Evolutionary conservation across 2,888 invertebrate genomes (phyloP).

Genomic region (Elysia crispata): DNA sequence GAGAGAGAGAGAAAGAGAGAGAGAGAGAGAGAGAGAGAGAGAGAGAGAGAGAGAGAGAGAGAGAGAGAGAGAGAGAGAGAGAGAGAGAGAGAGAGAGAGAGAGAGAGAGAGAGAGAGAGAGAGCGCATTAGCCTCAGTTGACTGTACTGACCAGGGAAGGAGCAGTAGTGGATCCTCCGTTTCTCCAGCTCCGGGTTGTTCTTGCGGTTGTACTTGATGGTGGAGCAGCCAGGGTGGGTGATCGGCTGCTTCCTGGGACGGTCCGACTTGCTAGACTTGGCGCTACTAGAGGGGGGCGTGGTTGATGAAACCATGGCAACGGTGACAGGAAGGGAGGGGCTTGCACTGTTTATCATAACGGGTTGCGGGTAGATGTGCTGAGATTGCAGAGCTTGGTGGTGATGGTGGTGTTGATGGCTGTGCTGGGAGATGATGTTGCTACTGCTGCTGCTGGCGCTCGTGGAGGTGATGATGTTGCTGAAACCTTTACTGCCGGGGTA

Average conservation of each 20-base stretch:
- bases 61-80: slow-evolving; percentile 25
- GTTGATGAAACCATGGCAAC: slow-evolving; percentile 44
- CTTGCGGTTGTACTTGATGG: slow-evolving; percentile 90
- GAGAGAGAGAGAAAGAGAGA: background rate
- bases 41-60: background rate
- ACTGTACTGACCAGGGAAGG: slow-evolving; percentile 83
- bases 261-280: slow-evolving; percentile 41
- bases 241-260: slow-evolving; percentile 59
- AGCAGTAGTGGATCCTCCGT: slow-evolving; percentile 95
- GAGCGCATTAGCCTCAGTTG: slow-evolving; percentile 21
- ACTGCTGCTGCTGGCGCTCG: no score
- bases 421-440: slow-evolving; percentile 2
- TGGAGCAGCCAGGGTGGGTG: slow-evolving; percentile 77
- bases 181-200: slow-evolving; percentile 98
- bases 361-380: slow-evolving; percentile 24
- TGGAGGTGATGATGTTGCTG: background rate
- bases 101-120: slow-evolving; percentile 23
- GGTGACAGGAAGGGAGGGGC: slow-evolving; percentile 45
- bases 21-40: no score
- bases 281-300: slow-evolving; percentile 48
- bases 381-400: slow-evolving; percentile 1
- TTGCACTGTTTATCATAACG: slow-evolving; percentile 44
- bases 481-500: slow-evolving; percentile 63
- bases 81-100: slow-evolving; percentile 30
- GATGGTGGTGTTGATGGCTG: slow-evolving; percentile 6